Evolutionary conservation across 2,888 invertebrate species (phyloP), one percentile per base, ranked within the genome.

Genomic region (Gnatocerus cornutus): DNA sequence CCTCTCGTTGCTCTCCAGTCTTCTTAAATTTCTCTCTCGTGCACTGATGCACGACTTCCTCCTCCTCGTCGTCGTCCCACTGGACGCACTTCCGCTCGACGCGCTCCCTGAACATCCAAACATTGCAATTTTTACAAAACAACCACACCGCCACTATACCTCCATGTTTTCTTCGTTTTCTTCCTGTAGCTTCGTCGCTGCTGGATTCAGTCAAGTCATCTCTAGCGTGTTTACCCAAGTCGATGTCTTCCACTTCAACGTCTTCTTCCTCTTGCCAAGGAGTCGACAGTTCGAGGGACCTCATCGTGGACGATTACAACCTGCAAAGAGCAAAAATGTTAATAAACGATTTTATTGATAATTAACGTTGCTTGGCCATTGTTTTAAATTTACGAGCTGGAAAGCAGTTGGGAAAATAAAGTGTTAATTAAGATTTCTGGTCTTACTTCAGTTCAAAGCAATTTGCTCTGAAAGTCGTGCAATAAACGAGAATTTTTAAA

Each of bases 1-100:
- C 76, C 93, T 86, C 84, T 93, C 92, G 84, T 93, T 93, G 84
- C 92, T 92, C 85, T 93, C 93, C 78, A 93, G 87, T 78, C 93
- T 88, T 76, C 93, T 85, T 76, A 91, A 85, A 81, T 92, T 92
- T 81, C 91, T 87, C 84, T 93, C 93, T 76, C 91, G 85, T 7
- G 92, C 90, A 78, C 88, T 90, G 50, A 90, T 86, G 48, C 88
- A 88, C 52, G 89, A 88, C 81, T 89, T 87, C 76, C 90, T 84
- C 75, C 89, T 84, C 62, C 87, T 81, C 68, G 85, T 85, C 71
- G 85, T 81, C 67, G 84, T 82, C 62, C 85, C 83, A 71, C 84
- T 83, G 46, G 84, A 83, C 68, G 84, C 83, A 74, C 84, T 84
- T 64, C 84, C 83, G 79, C 85, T 84, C 69, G 84, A 84, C 70